phyloP scores from a whole-genome alignment of 2,113 vertebrate species.

The Mormyrus lacerda region DNA sequence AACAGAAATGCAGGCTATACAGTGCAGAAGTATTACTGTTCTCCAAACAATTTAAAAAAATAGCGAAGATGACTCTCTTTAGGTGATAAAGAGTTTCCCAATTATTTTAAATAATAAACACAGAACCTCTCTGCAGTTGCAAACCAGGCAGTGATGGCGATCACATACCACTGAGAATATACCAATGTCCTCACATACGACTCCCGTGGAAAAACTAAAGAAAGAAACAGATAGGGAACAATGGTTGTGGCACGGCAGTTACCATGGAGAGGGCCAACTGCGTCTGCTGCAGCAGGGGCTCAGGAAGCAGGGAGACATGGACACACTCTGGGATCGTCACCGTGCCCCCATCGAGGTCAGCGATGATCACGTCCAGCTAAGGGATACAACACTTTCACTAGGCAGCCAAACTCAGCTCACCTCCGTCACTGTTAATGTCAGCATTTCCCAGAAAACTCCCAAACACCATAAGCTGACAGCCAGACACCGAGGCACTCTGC shows the following conservation, averaged over 20 bases:
- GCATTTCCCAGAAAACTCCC: neutral
- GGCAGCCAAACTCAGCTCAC: neutral
- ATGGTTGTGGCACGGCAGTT: conserved; percentile 24
- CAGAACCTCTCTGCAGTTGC: neutral
- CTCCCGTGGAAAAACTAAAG: neutral
- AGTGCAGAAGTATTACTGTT: neutral
- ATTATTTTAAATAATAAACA: neutral
- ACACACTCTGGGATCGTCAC: conserved; percentile 89
- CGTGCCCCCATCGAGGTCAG: conserved; percentile 88
- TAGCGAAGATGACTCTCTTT: neutral
- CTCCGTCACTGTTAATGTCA: neutral
- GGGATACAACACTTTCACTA: conserved; percentile 6
- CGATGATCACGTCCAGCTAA: conserved; percentile 90
- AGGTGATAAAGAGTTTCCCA: neutral
- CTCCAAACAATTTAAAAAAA: neutral
- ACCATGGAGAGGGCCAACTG: conserved; percentile 86
- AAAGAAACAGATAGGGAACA: neutral
- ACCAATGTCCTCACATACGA: neutral
- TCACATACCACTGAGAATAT: neutral
- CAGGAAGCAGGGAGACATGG: conserved; percentile 83
- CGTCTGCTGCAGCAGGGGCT: conserved; percentile 84
- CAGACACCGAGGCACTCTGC: neutral
- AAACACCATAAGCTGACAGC: neutral
- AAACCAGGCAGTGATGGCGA: neutral
- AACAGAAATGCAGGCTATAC: neutral